phyloP scores from a whole-genome alignment of 2,797 vertebrate species.

The Coreius guichenoti region DNA sequence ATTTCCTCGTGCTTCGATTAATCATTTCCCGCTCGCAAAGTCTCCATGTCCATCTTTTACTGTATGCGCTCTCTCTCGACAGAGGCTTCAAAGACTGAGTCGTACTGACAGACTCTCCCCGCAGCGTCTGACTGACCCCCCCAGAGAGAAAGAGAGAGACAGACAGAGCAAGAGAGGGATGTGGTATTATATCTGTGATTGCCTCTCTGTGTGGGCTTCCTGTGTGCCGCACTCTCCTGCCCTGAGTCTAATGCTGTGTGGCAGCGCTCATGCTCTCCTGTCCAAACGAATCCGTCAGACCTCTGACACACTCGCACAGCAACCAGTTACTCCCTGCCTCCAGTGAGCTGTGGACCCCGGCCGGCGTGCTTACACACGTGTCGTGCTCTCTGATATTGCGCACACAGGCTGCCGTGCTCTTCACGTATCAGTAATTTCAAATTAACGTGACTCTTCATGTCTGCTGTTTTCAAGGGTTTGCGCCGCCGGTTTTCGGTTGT shows the following conservation, averaged over 20 bases:
- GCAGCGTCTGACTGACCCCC: slow-evolving; percentile 44
- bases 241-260: slow-evolving; percentile 79
- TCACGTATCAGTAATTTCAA: slow-evolving; percentile 45
- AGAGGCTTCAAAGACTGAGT: slow-evolving; percentile 42
- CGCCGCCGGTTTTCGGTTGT: neutral
- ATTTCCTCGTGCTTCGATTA: slow-evolving; percentile 18
- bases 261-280: slow-evolving; percentile 80
- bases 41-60: slow-evolving; percentile 32
- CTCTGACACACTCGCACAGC: slow-evolving; percentile 54
- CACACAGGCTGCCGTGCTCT: slow-evolving; percentile 17
- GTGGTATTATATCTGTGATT: slow-evolving; percentile 75
- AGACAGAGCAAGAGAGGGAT: slow-evolving; percentile 60
- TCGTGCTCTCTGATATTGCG: slow-evolving; percentile 28
- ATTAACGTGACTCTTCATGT: slow-evolving; percentile 30
- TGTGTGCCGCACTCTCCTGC: slow-evolving; percentile 65
- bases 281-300: slow-evolving; percentile 83
- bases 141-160: slow-evolving; percentile 45
- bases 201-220: slow-evolving; percentile 72
- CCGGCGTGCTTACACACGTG: slow-evolving; percentile 26
- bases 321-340: slow-evolving; percentile 54
- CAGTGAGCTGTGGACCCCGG: slow-evolving; percentile 31
- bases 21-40: neutral
- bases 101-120: slow-evolving; percentile 52
- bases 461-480: slow-evolving; percentile 3
- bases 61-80: slow-evolving; percentile 36